phyloP scores from a whole-genome alignment of 2,888 invertebrate genomes.

The Drosophila pseudotakahashii region DNA sequence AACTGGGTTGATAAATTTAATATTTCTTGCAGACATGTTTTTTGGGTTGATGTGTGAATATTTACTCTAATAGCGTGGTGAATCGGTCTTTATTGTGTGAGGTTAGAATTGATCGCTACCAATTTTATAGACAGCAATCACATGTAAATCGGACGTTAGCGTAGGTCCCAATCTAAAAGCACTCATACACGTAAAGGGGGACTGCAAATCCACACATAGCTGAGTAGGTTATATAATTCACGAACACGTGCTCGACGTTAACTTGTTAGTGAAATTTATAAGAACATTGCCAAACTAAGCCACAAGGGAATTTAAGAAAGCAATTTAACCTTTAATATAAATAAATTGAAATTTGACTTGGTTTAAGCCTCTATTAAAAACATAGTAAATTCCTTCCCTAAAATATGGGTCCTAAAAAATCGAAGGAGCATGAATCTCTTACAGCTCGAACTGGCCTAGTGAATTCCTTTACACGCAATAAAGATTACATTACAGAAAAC shows the following conservation, averaged over 20 bases:
- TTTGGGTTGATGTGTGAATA: too few relatives aligned
- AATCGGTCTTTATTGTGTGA: too few relatives aligned
- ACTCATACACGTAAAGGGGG: too few relatives aligned
- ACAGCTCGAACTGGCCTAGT: neutral
- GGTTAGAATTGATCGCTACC: too few relatives aligned
- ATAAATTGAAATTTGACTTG: neutral
- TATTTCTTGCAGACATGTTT: too few relatives aligned
- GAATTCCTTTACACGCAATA: neutral
- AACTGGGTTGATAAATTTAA: too few relatives aligned
- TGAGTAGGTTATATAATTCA: too few relatives aligned
- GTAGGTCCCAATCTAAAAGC: too few relatives aligned
- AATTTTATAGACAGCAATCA: too few relatives aligned
- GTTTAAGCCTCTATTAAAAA: neutral
- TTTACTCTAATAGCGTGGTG: too few relatives aligned
- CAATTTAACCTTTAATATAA: neutral
- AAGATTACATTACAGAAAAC: neutral
- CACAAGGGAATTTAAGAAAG: neutral
- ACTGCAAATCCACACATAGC: too few relatives aligned
- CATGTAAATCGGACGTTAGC: too few relatives aligned
- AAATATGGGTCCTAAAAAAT: constrained; percentile 6
- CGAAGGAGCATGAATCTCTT: neutral
- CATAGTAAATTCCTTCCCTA: neutral
- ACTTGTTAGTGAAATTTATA: neutral
- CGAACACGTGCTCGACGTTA: neutral
- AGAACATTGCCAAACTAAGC: neutral